Percentiles rank a stretch among this genome's conserved stretches.
Conservation (phyloP, 2,888 invertebrate species). For the Unio delphinus region DNA sequence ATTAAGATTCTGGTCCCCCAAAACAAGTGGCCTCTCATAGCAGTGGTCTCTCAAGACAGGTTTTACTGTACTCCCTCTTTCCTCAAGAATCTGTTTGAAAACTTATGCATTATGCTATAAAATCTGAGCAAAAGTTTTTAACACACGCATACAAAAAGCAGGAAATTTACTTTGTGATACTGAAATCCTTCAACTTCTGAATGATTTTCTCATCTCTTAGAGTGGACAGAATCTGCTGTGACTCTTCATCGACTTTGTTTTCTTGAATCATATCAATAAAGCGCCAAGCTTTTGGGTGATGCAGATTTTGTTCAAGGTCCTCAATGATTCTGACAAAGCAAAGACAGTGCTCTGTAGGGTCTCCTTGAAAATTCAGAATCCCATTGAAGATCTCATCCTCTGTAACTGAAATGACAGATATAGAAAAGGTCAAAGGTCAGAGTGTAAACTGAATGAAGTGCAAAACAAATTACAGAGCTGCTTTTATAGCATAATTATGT, state of each 20-base stretch:
- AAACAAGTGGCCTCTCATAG: too few species aligned
- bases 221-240: slow-evolving; percentile 36
- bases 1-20: too few species aligned
- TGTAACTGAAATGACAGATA: slow-evolving; percentile 38
- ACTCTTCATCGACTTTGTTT: slow-evolving; percentile 36
- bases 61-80: too few species aligned
- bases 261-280: slow-evolving; percentile 44
- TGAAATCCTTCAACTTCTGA: slow-evolving; percentile 24
- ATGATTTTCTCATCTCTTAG: slow-evolving; percentile 44
- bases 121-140: neutral
- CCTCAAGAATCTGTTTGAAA: too few species aligned
- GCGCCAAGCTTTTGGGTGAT: slow-evolving; percentile 37
- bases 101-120: too few species aligned
- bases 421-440: neutral
- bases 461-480: neutral
- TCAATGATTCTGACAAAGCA: slow-evolving; percentile 53
- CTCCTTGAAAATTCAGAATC: slow-evolving; percentile 33
- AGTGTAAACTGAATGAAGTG: neutral
- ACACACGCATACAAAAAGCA: neutral
- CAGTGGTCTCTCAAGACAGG: too few species aligned
- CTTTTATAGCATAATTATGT: too few species aligned
- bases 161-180: slow-evolving; percentile 21
- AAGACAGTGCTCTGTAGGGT: slow-evolving; percentile 41
- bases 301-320: slow-evolving; percentile 41
- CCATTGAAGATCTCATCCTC: slow-evolving; percentile 51